Conservation (phyloP, 2,888 invertebrate genomes). For the Parnassius glacialis region DNA sequence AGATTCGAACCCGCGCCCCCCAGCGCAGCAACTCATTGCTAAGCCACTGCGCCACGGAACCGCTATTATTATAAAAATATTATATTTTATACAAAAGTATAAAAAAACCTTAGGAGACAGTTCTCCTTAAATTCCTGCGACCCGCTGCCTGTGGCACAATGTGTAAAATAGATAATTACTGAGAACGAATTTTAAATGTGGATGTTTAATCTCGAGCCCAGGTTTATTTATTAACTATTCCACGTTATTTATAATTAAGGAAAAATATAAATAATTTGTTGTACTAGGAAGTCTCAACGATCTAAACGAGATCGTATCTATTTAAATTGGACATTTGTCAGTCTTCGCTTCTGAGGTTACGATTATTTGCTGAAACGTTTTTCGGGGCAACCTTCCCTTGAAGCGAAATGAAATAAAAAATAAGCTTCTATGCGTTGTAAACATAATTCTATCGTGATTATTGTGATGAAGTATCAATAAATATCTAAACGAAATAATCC, state of each 20-base stretch:
- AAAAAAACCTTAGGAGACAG: background rate
- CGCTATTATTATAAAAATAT: background rate
- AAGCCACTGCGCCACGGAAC: too few relatives aligned
- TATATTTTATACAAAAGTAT: background rate
- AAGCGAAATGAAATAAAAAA: slow-evolving; percentile 38
- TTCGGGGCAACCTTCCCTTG: slow-evolving; percentile 60
- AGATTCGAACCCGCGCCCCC: too few relatives aligned
- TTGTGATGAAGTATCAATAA: background rate
- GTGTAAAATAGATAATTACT: background rate
- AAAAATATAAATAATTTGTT: slow-evolving; percentile 10
- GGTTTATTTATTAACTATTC: slow-evolving; percentile 1
- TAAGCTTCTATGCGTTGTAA: slow-evolving; percentile 31
- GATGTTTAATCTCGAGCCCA: slow-evolving; percentile 3
- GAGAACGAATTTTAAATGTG: background rate
- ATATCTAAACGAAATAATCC: background rate
- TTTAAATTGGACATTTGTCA: slow-evolving; percentile 34
- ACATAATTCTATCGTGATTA: slow-evolving; percentile 5
- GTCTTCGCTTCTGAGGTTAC: slow-evolving; percentile 39
- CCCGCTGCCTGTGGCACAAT: too few relatives aligned
- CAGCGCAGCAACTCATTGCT: too few relatives aligned
- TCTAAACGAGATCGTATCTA: background rate
- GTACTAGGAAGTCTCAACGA: background rate
- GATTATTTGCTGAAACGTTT: slow-evolving; percentile 34
- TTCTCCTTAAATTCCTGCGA: too few relatives aligned
- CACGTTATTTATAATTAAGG: slow-evolving; percentile 3